Evolutionary conservation across 2,888 invertebrate species (phyloP).

Genomic region (Drosophila nr. perissopoda): DNA sequence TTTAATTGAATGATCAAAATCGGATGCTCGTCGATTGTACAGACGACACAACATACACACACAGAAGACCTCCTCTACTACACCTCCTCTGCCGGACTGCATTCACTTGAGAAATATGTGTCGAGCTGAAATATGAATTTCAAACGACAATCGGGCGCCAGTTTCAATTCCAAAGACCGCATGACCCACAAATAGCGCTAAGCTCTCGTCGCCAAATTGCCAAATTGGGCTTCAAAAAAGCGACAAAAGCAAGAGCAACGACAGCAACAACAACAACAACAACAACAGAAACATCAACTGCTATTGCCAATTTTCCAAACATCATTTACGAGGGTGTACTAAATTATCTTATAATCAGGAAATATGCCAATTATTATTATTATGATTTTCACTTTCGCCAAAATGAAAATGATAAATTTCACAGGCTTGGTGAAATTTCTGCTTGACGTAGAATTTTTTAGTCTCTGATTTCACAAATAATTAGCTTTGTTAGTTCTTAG

Average conservation of each 20-base stretch:
- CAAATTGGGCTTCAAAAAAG: conserved; percentile 69
- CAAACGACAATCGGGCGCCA: conserved; percentile 67
- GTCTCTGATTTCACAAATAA: neutral
- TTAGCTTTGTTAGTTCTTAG: neutral
- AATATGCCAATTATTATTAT: neutral
- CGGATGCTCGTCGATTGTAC: conserved; percentile 55
- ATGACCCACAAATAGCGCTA: conserved; percentile 71
- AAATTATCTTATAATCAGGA: neutral
- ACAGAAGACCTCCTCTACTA: neutral
- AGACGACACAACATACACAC: conserved; percentile 6
- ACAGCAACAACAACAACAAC: conserved; percentile 38
- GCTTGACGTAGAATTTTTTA: neutral
- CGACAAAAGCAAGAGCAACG: conserved; percentile 8
- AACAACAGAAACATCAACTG: conserved; percentile 9
- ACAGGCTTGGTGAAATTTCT: neutral
- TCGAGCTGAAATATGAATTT: conserved; percentile 53
- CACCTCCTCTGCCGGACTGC: conserved; percentile 12
- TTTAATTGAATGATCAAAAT: conserved; percentile 83
- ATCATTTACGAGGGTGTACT: conserved; percentile 51
- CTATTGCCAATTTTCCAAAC: conserved; percentile 52
- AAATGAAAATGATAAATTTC: neutral
- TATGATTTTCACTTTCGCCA: neutral
- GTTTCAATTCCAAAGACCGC: conserved; percentile 63
- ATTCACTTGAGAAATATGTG: conserved; percentile 27
- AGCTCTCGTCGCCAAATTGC: conserved; percentile 58